These are phyloP conservation scores for Oxyura jamaicensis DNA, from an alignment of 2,113 vertebrate species.

Conservation along the genomic window DNA sequence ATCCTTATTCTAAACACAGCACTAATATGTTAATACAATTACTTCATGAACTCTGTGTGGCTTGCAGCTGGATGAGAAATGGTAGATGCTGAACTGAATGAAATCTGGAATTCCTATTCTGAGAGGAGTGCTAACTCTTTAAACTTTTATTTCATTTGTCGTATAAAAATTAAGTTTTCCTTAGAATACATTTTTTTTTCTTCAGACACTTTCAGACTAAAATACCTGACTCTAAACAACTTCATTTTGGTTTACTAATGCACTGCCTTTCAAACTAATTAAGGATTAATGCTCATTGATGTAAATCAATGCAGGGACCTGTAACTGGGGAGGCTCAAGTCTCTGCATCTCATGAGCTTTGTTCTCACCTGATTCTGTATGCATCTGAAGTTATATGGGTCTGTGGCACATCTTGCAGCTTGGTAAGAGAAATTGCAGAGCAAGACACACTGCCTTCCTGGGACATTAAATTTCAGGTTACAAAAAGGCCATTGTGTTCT, in stretches of 20 bases:
- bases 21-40: background rate
- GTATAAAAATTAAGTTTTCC: background rate
- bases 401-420: background rate
- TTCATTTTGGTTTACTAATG: background rate
- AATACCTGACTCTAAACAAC: background rate
- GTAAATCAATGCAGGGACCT: background rate
- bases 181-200: background rate
- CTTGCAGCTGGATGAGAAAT: conserved; percentile 1
- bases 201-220: background rate
- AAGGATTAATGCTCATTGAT: background rate
- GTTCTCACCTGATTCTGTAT: background rate
- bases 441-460: background rate
- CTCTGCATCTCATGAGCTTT: background rate
- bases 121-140: background rate
- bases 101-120: background rate
- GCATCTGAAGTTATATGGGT: background rate
- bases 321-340: background rate
- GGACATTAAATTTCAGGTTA: background rate
- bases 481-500: background rate
- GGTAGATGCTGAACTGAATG: background rate
- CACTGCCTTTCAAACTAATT: background rate
- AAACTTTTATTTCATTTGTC: background rate
- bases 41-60: background rate
- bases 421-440: background rate
- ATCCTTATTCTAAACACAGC: background rate